These are phyloP conservation scores for Ectemnius cavifrons DNA, from an alignment of 2,888 invertebrate species.

Conservation along the genomic window DNA sequence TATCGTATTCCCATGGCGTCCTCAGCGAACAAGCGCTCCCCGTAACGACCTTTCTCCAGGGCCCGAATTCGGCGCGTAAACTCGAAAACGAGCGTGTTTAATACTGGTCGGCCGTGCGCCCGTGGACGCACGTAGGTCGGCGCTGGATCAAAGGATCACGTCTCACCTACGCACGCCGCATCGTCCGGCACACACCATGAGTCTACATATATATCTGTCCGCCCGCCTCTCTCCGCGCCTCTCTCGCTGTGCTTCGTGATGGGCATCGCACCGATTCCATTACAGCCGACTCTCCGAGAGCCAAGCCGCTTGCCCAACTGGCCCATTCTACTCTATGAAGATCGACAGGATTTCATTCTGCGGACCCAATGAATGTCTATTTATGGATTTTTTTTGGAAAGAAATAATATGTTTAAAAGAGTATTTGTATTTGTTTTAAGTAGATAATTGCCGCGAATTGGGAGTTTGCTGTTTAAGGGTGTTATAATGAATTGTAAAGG, in stretches of 20 bases:
- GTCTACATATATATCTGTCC: too few species aligned
- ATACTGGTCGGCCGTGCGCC: slow-evolving; percentile 43
- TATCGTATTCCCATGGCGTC: slow-evolving; percentile 49
- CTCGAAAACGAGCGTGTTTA: slow-evolving; percentile 59
- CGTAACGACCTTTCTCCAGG: slow-evolving; percentile 47
- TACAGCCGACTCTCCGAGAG: slow-evolving; percentile 22
- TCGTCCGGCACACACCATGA: slow-evolving; percentile 50
- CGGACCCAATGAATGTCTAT: too few species aligned
- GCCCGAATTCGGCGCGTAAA: slow-evolving; percentile 53
- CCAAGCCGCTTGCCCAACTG: too few species aligned
- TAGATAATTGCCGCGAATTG: too few species aligned
- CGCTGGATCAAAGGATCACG: slow-evolving; percentile 76
- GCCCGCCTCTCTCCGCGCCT: background rate
- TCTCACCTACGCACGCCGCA: slow-evolving; percentile 76
- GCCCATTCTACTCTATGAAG: too few species aligned
- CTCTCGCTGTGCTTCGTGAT: slow-evolving; percentile 54
- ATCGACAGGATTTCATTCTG: too few species aligned
- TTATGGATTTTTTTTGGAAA: too few species aligned
- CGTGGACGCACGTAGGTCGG: slow-evolving; percentile 62
- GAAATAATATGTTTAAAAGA: too few species aligned
- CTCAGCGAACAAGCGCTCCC: slow-evolving; percentile 26
- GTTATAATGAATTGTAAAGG: too few species aligned
- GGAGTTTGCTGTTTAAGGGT: too few species aligned
- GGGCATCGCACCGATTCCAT: slow-evolving; percentile 64
- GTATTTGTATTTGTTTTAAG: too few species aligned